Conservation (phyloP, 2,113 vertebrate genomes). For the Sterna hirundo region DNA sequence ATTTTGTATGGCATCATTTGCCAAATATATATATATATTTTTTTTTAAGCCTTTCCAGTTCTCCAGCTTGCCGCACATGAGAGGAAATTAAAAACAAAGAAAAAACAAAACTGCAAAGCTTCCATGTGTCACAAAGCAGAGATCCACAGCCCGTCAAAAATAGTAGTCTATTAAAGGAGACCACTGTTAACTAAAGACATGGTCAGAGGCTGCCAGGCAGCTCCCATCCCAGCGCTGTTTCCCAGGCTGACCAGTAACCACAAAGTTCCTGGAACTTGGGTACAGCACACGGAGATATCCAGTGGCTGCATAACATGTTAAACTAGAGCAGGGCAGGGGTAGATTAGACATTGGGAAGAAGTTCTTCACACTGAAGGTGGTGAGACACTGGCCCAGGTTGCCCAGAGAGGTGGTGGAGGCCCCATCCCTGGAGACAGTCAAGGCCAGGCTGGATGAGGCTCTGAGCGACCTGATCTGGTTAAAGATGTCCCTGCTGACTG, state of each 20-base stretch:
- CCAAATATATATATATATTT: neutral
- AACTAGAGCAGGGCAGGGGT: too few species aligned
- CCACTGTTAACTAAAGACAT: neutral
- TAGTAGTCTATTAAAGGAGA: neutral
- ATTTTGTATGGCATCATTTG: neutral
- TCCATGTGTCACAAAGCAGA: neutral
- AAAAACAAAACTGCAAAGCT: neutral
- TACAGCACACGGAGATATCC: neutral
- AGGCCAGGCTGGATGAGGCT: too few species aligned
- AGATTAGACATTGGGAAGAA: too few species aligned
- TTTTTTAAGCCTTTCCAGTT: neutral
- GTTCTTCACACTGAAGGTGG: too few species aligned
- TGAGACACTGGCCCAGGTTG: too few species aligned
- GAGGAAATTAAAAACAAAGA: neutral
- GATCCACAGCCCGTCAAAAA: neutral
- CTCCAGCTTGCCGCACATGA: neutral
- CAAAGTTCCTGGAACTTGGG: neutral
- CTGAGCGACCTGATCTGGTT: too few species aligned
- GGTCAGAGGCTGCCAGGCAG: neutral
- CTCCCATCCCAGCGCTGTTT: neutral
- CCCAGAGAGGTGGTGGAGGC: too few species aligned
- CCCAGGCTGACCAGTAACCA: neutral
- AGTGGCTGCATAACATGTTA: neutral
- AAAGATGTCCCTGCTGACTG: too few species aligned
- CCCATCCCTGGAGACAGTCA: too few species aligned